Conservation (phyloP, 2,113 vertebrate genomes). For the Anoplopoma fimbria region DNA sequence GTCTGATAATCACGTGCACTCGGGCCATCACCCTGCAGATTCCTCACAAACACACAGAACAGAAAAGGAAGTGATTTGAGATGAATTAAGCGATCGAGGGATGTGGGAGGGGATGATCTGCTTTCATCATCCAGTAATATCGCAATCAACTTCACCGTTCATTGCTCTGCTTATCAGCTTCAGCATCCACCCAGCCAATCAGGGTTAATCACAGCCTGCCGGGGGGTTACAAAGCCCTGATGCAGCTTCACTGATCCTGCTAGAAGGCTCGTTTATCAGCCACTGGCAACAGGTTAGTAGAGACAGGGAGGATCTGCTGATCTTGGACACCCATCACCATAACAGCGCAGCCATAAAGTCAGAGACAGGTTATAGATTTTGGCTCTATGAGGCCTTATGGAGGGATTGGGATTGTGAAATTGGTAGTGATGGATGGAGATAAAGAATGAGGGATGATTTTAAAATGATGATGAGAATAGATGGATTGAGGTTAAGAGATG, state of each 20-base stretch:
- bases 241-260: conserved; percentile 45
- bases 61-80: conserved; percentile 40
- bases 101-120: conserved; percentile 25
- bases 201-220: conserved; percentile 63
- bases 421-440: conserved; percentile 29
- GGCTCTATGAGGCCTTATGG: conserved; percentile 39
- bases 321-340: conserved; percentile 47
- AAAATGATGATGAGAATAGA: conserved; percentile 26
- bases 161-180: conserved; percentile 49
- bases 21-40: neutral
- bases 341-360: conserved; percentile 56
- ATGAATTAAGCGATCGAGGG: conserved; percentile 31
- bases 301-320: conserved; percentile 46
- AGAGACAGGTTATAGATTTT: conserved; percentile 31
- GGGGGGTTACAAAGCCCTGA: conserved; percentile 28
- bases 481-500: conserved; percentile 6
- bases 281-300: conserved; percentile 64
- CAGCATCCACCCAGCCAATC: conserved; percentile 57
- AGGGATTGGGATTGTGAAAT: conserved; percentile 15
- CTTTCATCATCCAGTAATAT: conserved; percentile 49
- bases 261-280: conserved; percentile 23
- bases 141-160: conserved; percentile 46
- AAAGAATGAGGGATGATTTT: conserved; percentile 33
- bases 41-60: conserved; percentile 23
- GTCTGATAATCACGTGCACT: conserved; percentile 22